Base-by-base conservation (phyloP, 2,113 vertebrate genomes). In the Gambusia affinis region DNA sequence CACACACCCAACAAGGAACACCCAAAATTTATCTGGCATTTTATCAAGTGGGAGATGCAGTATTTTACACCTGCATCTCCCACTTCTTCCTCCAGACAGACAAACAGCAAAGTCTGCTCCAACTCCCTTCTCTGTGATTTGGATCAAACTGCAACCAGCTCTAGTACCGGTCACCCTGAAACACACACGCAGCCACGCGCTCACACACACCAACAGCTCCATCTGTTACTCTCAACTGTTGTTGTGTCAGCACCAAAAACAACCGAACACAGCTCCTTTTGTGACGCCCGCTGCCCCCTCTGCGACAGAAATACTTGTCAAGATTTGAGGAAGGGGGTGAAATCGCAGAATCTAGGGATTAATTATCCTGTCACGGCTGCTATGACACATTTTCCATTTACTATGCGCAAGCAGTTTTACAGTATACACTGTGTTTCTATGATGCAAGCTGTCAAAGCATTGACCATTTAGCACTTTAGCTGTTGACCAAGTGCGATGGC, bases 211-310 rank as follows among this genome's bases (percentile, higher is more conserved):
- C 69, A 24, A 76, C 76, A 73, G 63, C 19, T 35, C 88, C 85
- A 94, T 89, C 90, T 92, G 90, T 86, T 88, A 85, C 76, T 76
- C 82, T 71, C 39, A 51, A 79, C 76, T 88, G 78, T 86, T 86
- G 89, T 80, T 1, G 70, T 12, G 81, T 92, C 91, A 93, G 91
- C 90, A 91, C 60, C 80, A 83, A 90, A 90, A 91, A 87, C 68
- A 80, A 76, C 82, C 47, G 0, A 88, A 77, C 84, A n/a, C 87
- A 93, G 89, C 84, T 85, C 51, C 76, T 91, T 90, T 81, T 6
- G 74, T 74, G 76, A 67, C 12, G 31, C 75, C 67, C 2, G 31
- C 75, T 17, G 60, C 66, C 77, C 1, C 72, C 71, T 51, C 62
- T 82, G 88, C 83, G 30, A 82, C 77, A 86, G 61, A 87, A 88